phyloP scores from a whole-genome alignment of 2,113 vertebrate genomes.

The Mellivora capensis region DNA sequence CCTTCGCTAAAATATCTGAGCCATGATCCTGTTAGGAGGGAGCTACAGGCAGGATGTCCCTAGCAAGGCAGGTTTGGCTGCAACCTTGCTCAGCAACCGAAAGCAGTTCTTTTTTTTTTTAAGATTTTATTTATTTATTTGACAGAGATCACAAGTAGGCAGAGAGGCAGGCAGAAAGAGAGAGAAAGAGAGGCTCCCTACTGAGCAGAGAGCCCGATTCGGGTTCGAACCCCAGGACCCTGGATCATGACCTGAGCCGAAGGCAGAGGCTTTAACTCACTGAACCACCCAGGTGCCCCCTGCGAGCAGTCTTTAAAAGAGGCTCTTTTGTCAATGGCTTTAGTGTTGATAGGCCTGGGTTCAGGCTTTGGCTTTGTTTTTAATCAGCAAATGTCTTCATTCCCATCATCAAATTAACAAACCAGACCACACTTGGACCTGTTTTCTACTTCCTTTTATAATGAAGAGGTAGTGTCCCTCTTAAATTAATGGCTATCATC shows the following conservation, averaged over 20 bases:
- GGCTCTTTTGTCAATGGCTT: neutral
- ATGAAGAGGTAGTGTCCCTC: neutral
- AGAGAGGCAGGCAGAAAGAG: too few relatives aligned
- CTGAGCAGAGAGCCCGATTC: too few relatives aligned
- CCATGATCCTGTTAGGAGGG: neutral
- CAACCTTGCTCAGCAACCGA: neutral
- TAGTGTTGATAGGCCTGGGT: neutral
- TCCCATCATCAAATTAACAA: neutral
- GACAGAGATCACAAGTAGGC: too few relatives aligned
- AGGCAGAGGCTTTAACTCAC: too few relatives aligned
- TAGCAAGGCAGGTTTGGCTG: neutral
- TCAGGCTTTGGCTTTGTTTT: neutral
- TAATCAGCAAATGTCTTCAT: neutral
- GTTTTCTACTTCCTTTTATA: neutral
- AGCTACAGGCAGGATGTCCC: neutral
- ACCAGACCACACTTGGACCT: rapidly evolving
- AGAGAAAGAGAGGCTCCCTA: too few relatives aligned
- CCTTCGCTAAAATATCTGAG: neutral
- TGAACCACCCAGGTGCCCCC: too few relatives aligned
- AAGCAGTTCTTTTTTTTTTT: neutral
- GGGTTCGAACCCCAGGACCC: too few relatives aligned
- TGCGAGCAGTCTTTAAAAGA: neutral
- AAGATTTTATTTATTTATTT: too few relatives aligned
- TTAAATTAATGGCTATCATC: neutral
- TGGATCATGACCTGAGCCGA: too few relatives aligned